Base-by-base conservation (phyloP, 2,888 invertebrate species). In the Harmothoe impar region DNA sequence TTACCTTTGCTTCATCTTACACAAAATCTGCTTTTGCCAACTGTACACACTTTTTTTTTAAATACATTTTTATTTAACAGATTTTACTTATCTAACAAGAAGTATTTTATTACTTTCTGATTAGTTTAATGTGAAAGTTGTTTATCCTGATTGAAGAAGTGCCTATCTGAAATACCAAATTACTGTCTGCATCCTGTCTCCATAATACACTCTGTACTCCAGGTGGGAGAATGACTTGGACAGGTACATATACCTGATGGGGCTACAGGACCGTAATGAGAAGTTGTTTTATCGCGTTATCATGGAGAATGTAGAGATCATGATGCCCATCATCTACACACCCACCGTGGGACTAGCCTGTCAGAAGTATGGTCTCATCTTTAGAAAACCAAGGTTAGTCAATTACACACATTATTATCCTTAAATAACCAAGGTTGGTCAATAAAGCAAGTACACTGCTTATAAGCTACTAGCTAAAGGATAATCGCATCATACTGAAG, bases 291-390 rank as follows among this genome's bases (percentile, higher is more conserved):
- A 98, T 96, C 97, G 98, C 51, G 97, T 99, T 89, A 96, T 99
- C 78, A 97, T 97, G n/a, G 98, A 98, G 93, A 97, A 99, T 95
- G 98, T 99, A 33, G 97, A 97, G 85, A 97, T 98, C 91, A 97
- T 98, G 97, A 98, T 99, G 99, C 99, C 99, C 0, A 97, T 99
- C 92, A 99, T 99, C 29, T 99, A 99, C 96, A 99, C 99, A 0
- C 99, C 99, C 0, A 98, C 99, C 0, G 99, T 99, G 23, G 99
- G 99, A 15, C 96, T 98, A 93, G 99, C 99, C 68, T 99, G 99
- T 96, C 98, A 99, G 96, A 98, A 99, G 96, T 99, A 98, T 96
- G 99, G 99, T 43, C 97, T 98, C 93, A 97, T 99, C 91, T 98
- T 97, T 96, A 97, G 98, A 93, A 97, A 98, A 95, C 98, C 99